A percentile compares a stretch with the other conserved stretches of the same genome.
Evolutionary conservation across 2,797 vertebrate genomes (phyloP).

Genomic region (Ctenosaura bakeri): DNA sequence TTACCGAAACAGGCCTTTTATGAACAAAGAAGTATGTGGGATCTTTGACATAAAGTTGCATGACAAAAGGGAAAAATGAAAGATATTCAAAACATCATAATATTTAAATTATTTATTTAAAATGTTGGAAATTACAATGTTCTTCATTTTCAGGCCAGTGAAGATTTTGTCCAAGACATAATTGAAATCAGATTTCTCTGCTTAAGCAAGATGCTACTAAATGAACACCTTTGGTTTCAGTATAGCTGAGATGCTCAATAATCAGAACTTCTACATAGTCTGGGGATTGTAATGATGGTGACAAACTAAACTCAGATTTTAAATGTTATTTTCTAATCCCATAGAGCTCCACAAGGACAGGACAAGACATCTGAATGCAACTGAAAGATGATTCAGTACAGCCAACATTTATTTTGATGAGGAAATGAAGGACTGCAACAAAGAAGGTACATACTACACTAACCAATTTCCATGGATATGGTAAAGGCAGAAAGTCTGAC

Average conservation of each 20-base stretch:
- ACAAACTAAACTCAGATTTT: conserved; percentile 29
- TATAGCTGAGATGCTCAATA: conserved; percentile 44
- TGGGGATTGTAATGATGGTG: conserved; percentile 49
- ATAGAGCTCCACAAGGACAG: background rate
- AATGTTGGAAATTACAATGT: conserved; percentile 46
- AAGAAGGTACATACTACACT: background rate
- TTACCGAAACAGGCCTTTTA: background rate
- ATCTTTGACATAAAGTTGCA: conserved; percentile 35
- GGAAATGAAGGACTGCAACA: background rate
- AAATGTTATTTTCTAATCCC: conserved; percentile 1
- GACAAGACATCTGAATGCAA: background rate
- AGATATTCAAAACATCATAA: conserved; percentile 47
- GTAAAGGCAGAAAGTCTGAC: background rate
- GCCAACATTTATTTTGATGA: background rate
- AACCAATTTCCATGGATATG: background rate
- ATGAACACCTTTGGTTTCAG: conserved; percentile 58
- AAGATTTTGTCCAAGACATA: conserved; percentile 35
- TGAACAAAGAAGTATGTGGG: background rate
- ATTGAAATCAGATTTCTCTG: conserved; percentile 65
- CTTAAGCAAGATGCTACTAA: conserved; percentile 57
- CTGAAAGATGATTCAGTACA: background rate
- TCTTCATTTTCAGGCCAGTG: conserved; percentile 44
- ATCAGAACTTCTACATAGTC: conserved; percentile 53
- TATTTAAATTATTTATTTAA: conserved; percentile 17
- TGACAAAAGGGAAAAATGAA: conserved; percentile 37